phyloP scores from a whole-genome alignment of 2,888 invertebrate genomes.

The Maniola hyperantus region DNA sequence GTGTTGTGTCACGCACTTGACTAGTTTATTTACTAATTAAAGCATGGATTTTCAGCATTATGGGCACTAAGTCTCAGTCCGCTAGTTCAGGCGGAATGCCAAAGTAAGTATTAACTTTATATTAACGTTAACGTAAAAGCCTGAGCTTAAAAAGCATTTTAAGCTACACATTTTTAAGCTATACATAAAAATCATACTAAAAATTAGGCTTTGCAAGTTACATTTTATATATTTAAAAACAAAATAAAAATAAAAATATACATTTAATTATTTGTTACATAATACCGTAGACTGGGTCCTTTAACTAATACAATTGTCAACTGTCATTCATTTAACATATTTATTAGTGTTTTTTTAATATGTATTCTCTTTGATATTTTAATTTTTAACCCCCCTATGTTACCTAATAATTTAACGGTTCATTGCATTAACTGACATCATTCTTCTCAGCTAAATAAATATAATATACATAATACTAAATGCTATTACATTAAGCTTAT shows the following conservation, averaged over 20 bases:
- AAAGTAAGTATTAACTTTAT: constrained; percentile 69
- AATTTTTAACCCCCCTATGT: background rate
- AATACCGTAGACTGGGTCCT: constrained; percentile 23
- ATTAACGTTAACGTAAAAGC: constrained; percentile 16
- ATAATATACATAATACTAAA: no score
- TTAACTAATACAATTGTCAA: background rate
- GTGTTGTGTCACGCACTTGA: no score
- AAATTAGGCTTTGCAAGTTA: constrained; percentile 14
- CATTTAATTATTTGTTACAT: background rate
- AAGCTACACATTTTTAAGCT: constrained; percentile 23
- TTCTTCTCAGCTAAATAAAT: background rate
- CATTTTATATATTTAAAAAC: background rate
- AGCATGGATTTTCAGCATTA: constrained; percentile 82
- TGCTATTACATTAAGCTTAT: no score
- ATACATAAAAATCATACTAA: background rate
- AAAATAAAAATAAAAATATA: background rate
- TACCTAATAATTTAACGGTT: background rate
- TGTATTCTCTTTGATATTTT: background rate
- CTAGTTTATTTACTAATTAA: constrained; percentile 69
- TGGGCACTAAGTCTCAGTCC: constrained; percentile 79
- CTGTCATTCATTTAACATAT: background rate
- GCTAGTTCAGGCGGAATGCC: constrained; percentile 80
- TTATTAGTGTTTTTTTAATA: background rate
- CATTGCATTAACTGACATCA: background rate
- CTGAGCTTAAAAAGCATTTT: constrained; percentile 16